phyloP scores from a whole-genome alignment of 2,113 vertebrate genomes.

The Tinamus guttatus region DNA sequence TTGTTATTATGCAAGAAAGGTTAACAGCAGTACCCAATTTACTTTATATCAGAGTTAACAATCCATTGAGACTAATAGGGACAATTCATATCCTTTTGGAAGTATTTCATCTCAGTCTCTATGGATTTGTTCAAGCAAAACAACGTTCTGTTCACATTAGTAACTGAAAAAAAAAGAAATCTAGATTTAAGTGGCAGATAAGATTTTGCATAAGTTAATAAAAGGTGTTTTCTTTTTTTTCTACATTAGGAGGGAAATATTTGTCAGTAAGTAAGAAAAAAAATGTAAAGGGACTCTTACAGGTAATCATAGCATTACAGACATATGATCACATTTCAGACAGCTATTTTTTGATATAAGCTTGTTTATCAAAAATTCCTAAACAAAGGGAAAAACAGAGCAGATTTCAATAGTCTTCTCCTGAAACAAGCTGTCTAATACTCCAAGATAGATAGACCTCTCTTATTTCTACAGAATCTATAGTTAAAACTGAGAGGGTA shows the following conservation, averaged over 20 bases:
- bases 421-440: background rate
- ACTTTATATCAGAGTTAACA: conserved; percentile 15
- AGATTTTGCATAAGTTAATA: conserved; percentile 7
- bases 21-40: conserved; percentile 25
- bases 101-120: conserved; percentile 18
- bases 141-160: background rate
- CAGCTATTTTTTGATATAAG: conserved; percentile 4
- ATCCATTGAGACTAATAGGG: conserved; percentile 40
- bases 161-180: conserved; percentile 43
- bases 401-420: background rate
- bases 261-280: conserved; percentile 29
- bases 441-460: background rate
- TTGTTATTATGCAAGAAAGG: conserved; percentile 15
- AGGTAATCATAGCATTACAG: conserved; percentile 15
- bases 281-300: background rate
- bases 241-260: background rate
- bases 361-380: background rate
- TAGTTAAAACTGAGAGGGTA: background rate
- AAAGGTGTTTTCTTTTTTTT: background rate
- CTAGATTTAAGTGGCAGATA: conserved; percentile 34
- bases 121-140: conserved; percentile 27
- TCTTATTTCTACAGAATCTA: background rate
- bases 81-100: conserved; percentile 7
- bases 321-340: background rate
- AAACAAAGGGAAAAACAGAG: background rate